Base-by-base conservation (phyloP, 1,140 invertebrate genomes). In the Aphaenogaster floridana region DNA sequence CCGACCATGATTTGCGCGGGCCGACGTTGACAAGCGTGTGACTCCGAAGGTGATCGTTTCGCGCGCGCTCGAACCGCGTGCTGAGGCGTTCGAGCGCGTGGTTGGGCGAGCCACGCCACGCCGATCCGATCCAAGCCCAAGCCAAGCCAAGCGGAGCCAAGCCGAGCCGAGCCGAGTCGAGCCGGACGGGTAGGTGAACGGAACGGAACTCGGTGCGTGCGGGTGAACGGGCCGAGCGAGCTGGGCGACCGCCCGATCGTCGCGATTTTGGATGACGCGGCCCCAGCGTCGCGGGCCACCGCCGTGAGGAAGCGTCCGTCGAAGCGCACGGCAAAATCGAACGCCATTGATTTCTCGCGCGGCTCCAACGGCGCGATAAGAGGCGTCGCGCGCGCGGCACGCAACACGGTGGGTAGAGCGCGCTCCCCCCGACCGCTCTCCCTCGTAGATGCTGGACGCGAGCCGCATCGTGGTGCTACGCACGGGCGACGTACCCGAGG, bases 1-100 rank as follows among this genome's bases (percentile, higher is more conserved):
- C 88, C 92, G 89, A 93, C 92, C 80, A 93, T 93, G 92, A 92
- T 90, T 80, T 88, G 89, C 89, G 91, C 91, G 92, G 91, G 92
- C 89, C 88, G 91, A 93, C 92, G 76, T 87, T 92, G 92, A 93
- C 91, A 93, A 93, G 85, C 90, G 89, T 89, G 86, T 91, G 87
- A 90, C 59, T 61, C 21, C 78, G 42, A 86, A 86, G 68, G 87
- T 87, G 88, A 86, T 88, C 36, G 42, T 66, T 28, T 78, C 57
- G 79, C 88, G 88, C 66, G 78, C 78, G 28, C 39, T 21, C 4
- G 6, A 28, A 45, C 76, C 63, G 63, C 54, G 52, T 84, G 59
- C 63, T 39, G 42, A n/a, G 63, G 50, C 68, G 50, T 61, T 42
- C 76, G 66, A 89, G 77, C 57, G 69, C 68, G 42, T 64, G 34